A percentile compares a stretch with the other conserved stretches of the same genome.
Evolutionary conservation across 2,113 vertebrate species (phyloP).

Genomic region (Salvator merianae): DNA sequence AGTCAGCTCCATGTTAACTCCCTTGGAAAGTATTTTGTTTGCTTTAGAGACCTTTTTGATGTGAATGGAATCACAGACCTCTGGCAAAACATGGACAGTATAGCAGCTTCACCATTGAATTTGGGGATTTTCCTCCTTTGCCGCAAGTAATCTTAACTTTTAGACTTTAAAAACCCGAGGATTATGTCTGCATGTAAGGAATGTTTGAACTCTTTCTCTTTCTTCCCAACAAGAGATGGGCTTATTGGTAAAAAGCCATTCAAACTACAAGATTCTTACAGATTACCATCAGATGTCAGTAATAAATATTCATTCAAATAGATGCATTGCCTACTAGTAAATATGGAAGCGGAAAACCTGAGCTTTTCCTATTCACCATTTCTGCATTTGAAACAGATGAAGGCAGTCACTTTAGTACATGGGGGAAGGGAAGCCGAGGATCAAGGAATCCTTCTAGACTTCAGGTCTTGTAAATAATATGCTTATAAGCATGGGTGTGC

Average conservation of each 20-base stretch:
- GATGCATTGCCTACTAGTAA: background rate
- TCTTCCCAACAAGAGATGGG: background rate
- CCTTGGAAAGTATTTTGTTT: background rate
- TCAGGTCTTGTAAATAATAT: background rate
- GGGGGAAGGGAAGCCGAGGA: too few relatives aligned
- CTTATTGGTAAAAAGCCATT: background rate
- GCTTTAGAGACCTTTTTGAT: background rate
- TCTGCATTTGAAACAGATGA: too few relatives aligned
- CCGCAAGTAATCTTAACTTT: conserved; percentile 29
- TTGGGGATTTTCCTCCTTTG: conserved; percentile 42
- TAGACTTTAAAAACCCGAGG: conserved; percentile 12
- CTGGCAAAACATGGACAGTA: conserved; percentile 11
- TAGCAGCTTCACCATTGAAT: conserved; percentile 43
- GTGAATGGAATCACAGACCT: conserved; percentile 6
- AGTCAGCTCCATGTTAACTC: background rate
- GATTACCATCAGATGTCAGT: background rate
- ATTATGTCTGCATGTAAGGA: background rate
- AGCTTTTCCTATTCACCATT: background rate
- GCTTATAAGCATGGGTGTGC: background rate
- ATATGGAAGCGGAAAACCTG: background rate
- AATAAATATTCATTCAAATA: background rate
- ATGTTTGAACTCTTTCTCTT: background rate
- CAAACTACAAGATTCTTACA: background rate
- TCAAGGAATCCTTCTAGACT: background rate
- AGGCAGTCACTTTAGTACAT: too few relatives aligned